Percentiles rank a stretch among this genome's conserved stretches.
These are phyloP conservation scores for Hydrozoanthus tunicans DNA, from an alignment of 64 coral and sea anemone species.

Conservation along the genomic window DNA sequence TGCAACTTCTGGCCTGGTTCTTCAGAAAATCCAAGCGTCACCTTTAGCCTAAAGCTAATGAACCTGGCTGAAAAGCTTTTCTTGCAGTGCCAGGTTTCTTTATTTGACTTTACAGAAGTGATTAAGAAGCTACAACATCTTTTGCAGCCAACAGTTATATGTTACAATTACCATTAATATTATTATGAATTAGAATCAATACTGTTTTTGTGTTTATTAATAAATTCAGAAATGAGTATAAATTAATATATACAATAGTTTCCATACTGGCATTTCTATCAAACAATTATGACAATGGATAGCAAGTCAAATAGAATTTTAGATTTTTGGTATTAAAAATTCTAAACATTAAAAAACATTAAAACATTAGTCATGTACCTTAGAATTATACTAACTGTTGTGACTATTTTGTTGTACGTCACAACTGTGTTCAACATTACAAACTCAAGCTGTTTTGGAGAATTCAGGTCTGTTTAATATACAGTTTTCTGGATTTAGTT, in stretches of 20 bases:
- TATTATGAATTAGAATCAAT: background rate
- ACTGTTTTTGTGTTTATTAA: background rate
- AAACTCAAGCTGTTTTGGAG: constrained; percentile 62
- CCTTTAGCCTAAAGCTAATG: constrained; percentile 56
- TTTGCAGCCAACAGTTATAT: constrained; percentile 44
- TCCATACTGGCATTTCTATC: no score
- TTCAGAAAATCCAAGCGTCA: constrained; percentile 49
- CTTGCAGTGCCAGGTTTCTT: constrained; percentile 57
- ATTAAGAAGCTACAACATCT: constrained; percentile 2
- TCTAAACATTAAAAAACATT: no score
- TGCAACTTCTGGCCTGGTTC: constrained; percentile 63
- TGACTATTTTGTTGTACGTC: background rate
- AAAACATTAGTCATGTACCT: no score
- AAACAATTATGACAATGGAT: no score
- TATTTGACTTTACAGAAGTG: constrained; percentile 57
- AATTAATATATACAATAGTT: no score
- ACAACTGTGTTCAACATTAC: constrained; percentile 25
- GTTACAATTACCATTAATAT: background rate
- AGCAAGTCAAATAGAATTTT: no score
- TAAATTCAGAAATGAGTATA: background rate
- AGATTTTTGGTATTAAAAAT: no score
- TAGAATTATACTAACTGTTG: background rate
- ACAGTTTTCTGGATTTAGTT: no score
- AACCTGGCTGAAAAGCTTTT: constrained; percentile 31
- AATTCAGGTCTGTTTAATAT: constrained; percentile 27